Base-by-base conservation (phyloP, 2,888 invertebrate species). In the Limenitis camilla region DNA sequence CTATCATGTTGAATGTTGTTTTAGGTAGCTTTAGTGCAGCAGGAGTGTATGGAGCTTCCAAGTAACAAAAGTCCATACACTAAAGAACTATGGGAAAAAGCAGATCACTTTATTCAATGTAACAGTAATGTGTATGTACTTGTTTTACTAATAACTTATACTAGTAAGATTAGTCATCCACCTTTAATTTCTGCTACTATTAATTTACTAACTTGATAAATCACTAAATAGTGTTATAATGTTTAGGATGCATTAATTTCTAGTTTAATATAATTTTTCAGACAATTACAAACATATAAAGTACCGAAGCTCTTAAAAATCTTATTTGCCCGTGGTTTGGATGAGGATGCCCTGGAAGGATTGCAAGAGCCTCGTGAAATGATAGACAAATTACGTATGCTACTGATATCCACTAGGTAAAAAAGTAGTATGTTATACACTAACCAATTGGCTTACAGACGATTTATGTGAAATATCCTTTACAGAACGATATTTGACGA, bases 11-110 rank as follows among this genome's bases (percentile, higher is more conserved):
- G 1, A 19, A 19, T 19, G 19, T 40, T 30, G 51, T 38, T 51
- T 6, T 61, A 82, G 83, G 72, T 81, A 5, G 73, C 80, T 7
- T 59, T 71, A 36, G 76, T 81, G 1, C 69, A 76, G 53, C 76
- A 76, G n/a, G 62, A 75, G 40, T 64, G 65, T 5, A 40, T 53
- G 2, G 43, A 47, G 5, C 58, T 64, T 27, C n/a, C 45, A 27
- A 62, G 55, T 19, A 51, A 55, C 0, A 74, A 70, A 53, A 74
- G 66, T 43, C 79, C 76, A 0, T 80, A 71, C 46, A 64, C 62
- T 5, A 68, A 68, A 7, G 63, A 66, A 33, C 56, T 60, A 0
- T 69, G 73, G 62, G 45, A 35, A 0, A 60, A 50, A 10, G 65
- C 70, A 0, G 60, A 69, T 3, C 48, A 59, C 19, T 46, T 67